Evolutionary conservation across 2,888 invertebrate genomes (phyloP).

Genomic region (Aspidapion aeneum): DNA sequence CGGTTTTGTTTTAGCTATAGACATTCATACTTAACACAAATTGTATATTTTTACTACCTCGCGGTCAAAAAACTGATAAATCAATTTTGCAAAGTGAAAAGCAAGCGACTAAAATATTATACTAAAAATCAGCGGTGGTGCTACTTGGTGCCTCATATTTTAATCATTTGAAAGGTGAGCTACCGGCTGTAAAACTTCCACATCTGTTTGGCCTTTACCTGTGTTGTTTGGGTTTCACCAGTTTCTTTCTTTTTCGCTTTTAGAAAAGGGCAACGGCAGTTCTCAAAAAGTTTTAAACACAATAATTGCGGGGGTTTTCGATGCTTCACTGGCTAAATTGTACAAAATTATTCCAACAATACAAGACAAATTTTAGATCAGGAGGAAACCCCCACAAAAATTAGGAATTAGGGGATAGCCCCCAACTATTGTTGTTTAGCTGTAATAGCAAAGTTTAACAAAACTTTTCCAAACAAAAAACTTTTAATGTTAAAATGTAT

Average conservation of each 20-base stretch:
- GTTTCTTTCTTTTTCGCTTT: neutral
- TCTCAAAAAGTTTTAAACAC: neutral
- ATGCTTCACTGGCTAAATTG: neutral
- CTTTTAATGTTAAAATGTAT: no score
- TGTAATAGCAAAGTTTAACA: no score
- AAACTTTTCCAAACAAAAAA: no score
- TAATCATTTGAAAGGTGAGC: slow-evolving; percentile 32
- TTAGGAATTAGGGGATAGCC: no score
- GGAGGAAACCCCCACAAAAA: no score
- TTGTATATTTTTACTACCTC: no score
- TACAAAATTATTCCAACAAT: neutral
- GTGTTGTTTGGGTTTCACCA: slow-evolving; percentile 8
- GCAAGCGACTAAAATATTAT: neutral
- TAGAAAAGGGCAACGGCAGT: neutral
- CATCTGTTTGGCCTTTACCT: slow-evolving; percentile 31
- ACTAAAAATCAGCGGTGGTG: neutral
- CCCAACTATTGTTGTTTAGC: no score
- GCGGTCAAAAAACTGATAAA: no score
- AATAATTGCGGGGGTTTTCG: neutral
- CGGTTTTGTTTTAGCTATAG: slow-evolving; percentile 11
- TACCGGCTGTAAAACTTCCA: slow-evolving; percentile 27
- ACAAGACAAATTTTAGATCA: neutral
- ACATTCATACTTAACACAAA: no score
- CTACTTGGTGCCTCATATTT: neutral
- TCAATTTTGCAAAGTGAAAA: no score